These are phyloP conservation scores for Gopherus flavomarginatus DNA, from an alignment of 2,113 vertebrate species.

Conservation along the genomic window DNA sequence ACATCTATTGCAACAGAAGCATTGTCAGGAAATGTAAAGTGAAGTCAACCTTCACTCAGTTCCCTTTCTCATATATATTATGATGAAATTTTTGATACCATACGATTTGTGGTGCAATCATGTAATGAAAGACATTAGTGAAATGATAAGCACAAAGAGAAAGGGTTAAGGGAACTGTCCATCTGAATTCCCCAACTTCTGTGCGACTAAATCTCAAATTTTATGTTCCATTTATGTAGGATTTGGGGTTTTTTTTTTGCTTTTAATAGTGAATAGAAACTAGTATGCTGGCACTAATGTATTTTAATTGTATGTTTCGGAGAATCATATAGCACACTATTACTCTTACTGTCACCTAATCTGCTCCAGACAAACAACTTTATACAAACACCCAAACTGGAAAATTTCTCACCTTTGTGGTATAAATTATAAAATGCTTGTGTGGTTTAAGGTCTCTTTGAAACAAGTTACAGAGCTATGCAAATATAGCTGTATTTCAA, in stretches of 20 bases:
- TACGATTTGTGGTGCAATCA: constrained; percentile 53
- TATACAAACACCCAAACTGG: constrained; percentile 10
- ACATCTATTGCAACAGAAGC: background rate
- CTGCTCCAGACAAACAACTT: background rate
- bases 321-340: constrained; percentile 40
- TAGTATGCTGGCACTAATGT: constrained; percentile 37
- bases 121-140: constrained; percentile 60
- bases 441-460: constrained; percentile 30
- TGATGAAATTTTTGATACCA: constrained; percentile 14
- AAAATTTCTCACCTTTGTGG: constrained; percentile 32
- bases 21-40: background rate
- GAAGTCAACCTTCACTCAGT: constrained; percentile 28
- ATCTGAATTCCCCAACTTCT: constrained; percentile 42
- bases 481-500: constrained; percentile 22
- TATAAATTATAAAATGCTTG: constrained; percentile 44
- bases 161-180: constrained; percentile 48
- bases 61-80: constrained; percentile 1
- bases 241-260: constrained; percentile 37
- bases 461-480: constrained; percentile 27
- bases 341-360: constrained; percentile 28
- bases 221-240: constrained; percentile 42
- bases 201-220: constrained; percentile 57
- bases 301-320: constrained; percentile 51
- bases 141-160: constrained; percentile 62
- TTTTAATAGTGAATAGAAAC: constrained; percentile 44